Base-by-base conservation (phyloP, 2,113 vertebrate species). In the Ascaphus truei region DNA sequence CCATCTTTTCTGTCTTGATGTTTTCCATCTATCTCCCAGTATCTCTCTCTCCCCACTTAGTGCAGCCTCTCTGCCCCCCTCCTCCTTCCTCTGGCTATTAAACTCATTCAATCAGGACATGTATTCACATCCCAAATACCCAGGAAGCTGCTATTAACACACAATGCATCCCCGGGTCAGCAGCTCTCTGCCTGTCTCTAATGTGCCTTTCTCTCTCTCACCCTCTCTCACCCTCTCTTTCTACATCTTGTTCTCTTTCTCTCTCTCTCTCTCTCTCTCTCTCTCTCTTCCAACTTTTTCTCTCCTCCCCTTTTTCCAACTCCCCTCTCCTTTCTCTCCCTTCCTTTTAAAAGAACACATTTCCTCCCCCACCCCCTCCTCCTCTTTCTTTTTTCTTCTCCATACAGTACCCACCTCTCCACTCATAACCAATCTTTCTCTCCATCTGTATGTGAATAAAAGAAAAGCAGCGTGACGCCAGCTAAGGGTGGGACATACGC, bases 81-180 rank as follows among this genome's bases (percentile, higher is more conserved):
- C 25, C 41, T 27, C 20, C 55, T 20, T 47, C 45, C 45, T 61
- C 31, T 62, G 31, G 56, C 68, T 45, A 37, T 52, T 62, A 56
- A 12, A 37, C 68, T 72, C 39, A 62, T 63, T 62, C 50, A 63
- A 62, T 62, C 60, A 62, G 22, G 60, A 51, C 5, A 18, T 18
- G 33, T 59, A 63, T 72, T 63, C 68, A 72, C 37, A 62, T 63
- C 68, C 60, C 9, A 9, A 9, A 7, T 37, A 9, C 36, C 36
- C 41, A 56, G 68, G 60, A 72, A 62, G 60, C 60, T 48, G 58
- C 68, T 63, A 52, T 60, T 61, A 71, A 50, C 43, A 52, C 67
- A 71, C 57, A 71, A 63, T 55, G 41, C 68, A 47, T 63, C 36
- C 60, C 55, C 7, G 37, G 59, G 60, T 36, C 36, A 39, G 2